These are phyloP conservation scores for Notechis scutatus DNA, from an alignment of 2,113 vertebrate species.

Conservation along the genomic window DNA sequence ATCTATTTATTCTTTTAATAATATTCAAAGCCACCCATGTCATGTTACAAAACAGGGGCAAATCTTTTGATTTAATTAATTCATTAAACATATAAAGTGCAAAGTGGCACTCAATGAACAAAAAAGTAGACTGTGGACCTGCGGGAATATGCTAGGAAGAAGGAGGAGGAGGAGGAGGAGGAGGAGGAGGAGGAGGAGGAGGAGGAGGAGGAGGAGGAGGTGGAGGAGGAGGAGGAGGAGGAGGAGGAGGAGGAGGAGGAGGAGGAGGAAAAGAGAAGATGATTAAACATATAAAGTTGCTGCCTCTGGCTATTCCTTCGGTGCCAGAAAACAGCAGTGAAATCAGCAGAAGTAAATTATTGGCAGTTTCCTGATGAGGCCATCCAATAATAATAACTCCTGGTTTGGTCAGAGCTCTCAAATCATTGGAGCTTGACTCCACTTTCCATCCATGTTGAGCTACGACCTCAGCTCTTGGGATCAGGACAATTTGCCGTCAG, in stretches of 20 bases:
- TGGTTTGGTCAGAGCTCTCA: too few species aligned
- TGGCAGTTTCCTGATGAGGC: background rate
- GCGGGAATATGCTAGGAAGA: too few species aligned
- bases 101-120: too few species aligned
- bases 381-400: too few species aligned
- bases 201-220: too few species aligned
- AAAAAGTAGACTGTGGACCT: too few species aligned
- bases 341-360: background rate
- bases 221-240: too few species aligned
- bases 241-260: too few species aligned
- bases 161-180: too few species aligned
- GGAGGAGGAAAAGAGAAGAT: too few species aligned
- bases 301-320: background rate
- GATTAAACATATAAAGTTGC: background rate
- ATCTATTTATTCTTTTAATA: background rate
- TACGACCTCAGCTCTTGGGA: background rate
- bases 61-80: background rate
- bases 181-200: too few species aligned
- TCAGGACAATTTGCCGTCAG: background rate
- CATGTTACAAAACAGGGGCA: background rate
- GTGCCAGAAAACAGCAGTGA: background rate
- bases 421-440: background rate
- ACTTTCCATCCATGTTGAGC: background rate
- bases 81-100: background rate
- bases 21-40: background rate